These are phyloP conservation scores for Leptosomus discolor DNA, from an alignment of 2,113 vertebrate genomes.

Conservation along the genomic window DNA sequence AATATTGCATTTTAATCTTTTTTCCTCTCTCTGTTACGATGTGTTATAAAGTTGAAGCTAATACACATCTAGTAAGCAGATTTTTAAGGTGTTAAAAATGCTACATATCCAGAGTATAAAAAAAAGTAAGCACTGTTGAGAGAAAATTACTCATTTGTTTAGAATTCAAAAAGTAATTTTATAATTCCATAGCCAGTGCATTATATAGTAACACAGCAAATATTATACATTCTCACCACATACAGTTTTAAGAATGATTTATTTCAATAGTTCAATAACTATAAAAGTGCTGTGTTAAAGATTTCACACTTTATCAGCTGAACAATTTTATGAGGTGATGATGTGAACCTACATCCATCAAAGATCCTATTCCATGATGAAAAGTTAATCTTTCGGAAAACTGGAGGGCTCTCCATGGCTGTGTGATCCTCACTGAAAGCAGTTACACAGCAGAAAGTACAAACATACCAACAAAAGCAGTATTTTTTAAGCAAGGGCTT, in stretches of 20 bases:
- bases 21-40: neutral
- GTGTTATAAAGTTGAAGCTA: neutral
- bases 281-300: neutral
- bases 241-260: neutral
- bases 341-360: neutral
- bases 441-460: neutral
- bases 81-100: neutral
- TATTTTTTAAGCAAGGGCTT: neutral
- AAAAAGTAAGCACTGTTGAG: neutral
- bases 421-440: neutral
- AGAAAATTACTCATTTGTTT: neutral
- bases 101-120: neutral
- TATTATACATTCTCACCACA: neutral
- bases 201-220: neutral
- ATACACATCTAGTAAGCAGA: neutral
- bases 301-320: neutral
- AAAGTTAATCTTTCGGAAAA: constrained; percentile 25
- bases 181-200: neutral
- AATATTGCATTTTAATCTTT: neutral
- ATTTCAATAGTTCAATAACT: constrained; percentile 6
- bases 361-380: neutral
- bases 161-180: neutral
- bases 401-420: neutral
- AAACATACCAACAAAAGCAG: neutral
- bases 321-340: neutral